Base-by-base conservation (phyloP, 2,888 invertebrate genomes). In the Pristionchus mayeri region DNA sequence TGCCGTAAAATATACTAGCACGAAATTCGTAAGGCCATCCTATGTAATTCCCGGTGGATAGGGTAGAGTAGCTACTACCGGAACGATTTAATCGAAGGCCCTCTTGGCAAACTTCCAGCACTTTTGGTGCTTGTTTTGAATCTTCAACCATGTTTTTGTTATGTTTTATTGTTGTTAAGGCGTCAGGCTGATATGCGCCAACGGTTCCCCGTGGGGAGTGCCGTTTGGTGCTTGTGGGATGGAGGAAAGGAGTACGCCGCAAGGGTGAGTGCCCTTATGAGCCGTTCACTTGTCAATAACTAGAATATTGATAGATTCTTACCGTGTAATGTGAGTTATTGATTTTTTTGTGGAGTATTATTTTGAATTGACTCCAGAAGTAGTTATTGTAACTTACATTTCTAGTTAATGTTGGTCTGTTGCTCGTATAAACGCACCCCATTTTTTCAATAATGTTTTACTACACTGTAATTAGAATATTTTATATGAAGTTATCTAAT, bases 191-290 rank as follows among this genome's bases (percentile, higher is more conserved):
- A 76, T 34, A 81, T 81, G 81, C 81, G 81, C 40, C 81, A 81
- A 24, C 81, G 81, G 50, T 81, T 34, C 60, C 81, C 81, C 7
- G 60, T 81, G 16, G 81, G 81, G 81, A 60, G 40, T 30, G 16
- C 16, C 27, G 81, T 81, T 11, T 81, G 81, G 81, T 81, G 81
- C 60, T 24, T 60, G 18, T 79, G 79, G 79, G 81, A 81, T 27
- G 57, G 57, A 13, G 57, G 44, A 3, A 57, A 81, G 37, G 81
- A 81, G 34, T 81, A 37, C 60, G 60, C 60, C 4, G 81, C 60
- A 40, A 81, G 30, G 81, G 81, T 81, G 30, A 30, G 50, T 37
- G 21, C 27, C 21, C n/a, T 40, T 81, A 7, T 27, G 13, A 40
- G 76, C 24, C 13, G 6, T 0, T 67, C 37, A 13, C 7, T 67